Evolutionary conservation across 2,113 vertebrate species (phyloP).

Genomic region (Nettapus auritus): DNA sequence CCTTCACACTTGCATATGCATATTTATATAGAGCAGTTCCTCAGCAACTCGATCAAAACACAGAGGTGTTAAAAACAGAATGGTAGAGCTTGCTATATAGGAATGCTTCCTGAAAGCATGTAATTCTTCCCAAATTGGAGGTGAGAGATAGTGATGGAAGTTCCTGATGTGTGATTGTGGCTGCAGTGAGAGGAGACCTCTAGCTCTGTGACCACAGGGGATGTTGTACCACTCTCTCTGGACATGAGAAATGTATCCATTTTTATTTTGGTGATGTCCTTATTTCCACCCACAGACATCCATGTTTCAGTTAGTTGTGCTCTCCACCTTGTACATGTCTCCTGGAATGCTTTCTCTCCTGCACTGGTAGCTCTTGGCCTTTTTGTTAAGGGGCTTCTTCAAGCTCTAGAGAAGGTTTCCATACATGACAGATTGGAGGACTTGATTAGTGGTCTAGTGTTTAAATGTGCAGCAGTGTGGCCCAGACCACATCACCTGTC

Average conservation of each 20-base stretch:
- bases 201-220: background rate
- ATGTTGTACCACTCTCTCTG: background rate
- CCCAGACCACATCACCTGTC: too few species aligned
- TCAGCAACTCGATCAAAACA: background rate
- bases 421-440: background rate
- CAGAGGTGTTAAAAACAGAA: background rate
- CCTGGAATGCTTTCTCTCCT: background rate
- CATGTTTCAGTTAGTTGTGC: background rate
- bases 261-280: background rate
- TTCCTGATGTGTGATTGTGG: background rate
- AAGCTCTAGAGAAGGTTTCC: background rate
- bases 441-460: background rate
- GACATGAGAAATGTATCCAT: background rate
- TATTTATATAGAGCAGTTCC: background rate
- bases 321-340: background rate
- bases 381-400: background rate
- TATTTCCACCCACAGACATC: background rate
- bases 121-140: background rate
- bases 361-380: background rate
- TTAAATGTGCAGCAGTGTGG: background rate
- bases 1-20: background rate
- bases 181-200: background rate
- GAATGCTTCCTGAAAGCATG: background rate
- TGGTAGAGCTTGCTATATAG: background rate
- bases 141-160: background rate